A percentile compares a stretch with the other conserved stretches of the same genome.
Conservation (phyloP, 1,140 invertebrate species). For the Latrodectus geometricus region DNA sequence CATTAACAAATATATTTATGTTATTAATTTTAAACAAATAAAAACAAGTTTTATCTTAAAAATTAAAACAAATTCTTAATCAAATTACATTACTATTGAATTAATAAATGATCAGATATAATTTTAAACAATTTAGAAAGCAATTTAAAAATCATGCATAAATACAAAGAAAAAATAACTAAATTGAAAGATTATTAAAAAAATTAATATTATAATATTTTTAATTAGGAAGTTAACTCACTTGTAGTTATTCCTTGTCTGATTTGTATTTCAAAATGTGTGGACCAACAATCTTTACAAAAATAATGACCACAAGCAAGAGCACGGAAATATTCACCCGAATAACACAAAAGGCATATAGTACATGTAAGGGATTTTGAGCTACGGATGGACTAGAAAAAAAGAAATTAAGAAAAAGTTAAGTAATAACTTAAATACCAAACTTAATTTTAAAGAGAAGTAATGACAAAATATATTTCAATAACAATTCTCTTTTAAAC, state of each 20-base stretch:
- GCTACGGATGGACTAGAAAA: slow-evolving; percentile 29
- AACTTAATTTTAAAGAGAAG: not conserved
- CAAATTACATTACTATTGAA: no score
- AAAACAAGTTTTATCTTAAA: no score
- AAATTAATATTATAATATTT: no score
- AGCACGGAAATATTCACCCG: slow-evolving; percentile 78
- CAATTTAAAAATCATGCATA: no score
- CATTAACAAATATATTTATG: no score
- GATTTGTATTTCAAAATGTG: slow-evolving; percentile 96
- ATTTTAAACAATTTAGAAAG: no score
- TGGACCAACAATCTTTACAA: slow-evolving; percentile 95
- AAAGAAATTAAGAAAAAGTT: not conserved
- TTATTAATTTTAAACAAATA: no score
- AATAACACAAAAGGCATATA: slow-evolving; percentile 74
- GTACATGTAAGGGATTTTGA: slow-evolving; percentile 70
- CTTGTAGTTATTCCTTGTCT: slow-evolving; percentile 83
- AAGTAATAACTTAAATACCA: not conserved
- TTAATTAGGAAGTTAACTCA: slow-evolving; percentile 65
- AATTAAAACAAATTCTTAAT: no score
- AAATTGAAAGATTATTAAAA: no score
- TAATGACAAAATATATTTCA: not conserved
- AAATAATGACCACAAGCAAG: slow-evolving; percentile 92
- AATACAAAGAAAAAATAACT: no score
- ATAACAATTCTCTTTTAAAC: not conserved
- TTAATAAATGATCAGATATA: no score